These are phyloP conservation scores for Scotopteryx bipunctaria DNA, from an alignment of 2,888 invertebrate species.

Conservation along the genomic window DNA sequence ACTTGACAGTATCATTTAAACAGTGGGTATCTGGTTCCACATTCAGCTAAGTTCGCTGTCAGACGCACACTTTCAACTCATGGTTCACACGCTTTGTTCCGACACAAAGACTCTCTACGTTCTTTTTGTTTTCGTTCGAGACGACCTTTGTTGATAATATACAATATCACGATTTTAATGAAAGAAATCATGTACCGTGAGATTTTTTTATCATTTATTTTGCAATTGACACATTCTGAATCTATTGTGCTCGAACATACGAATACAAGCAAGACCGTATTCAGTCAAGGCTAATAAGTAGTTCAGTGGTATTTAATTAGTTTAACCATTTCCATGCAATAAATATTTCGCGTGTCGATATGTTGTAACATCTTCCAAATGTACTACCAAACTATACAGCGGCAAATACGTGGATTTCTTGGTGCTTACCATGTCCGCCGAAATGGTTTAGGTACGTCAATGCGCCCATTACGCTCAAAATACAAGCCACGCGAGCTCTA, in stretches of 20 bases:
- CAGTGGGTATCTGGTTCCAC: constrained; percentile 40
- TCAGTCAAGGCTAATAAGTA: constrained; percentile 40
- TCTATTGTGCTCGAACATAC: constrained; percentile 42
- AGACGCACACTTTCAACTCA: constrained; percentile 77
- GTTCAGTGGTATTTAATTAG: constrained; percentile 25
- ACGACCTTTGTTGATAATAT: constrained; percentile 82
- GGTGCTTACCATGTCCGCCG: constrained; percentile 65
- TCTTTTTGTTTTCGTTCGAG: constrained; percentile 80
- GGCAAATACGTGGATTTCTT: constrained; percentile 59
- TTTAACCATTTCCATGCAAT: constrained; percentile 35
- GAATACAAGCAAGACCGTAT: constrained; percentile 26
- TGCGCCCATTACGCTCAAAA: constrained; percentile 71
- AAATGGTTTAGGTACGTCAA: constrained; percentile 71
- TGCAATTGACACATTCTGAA: constrained; percentile 64
- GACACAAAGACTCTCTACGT: constrained; percentile 78
- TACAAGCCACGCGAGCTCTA: constrained; percentile 65
- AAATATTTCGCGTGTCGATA: constrained; percentile 37
- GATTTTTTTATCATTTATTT: constrained; percentile 74
- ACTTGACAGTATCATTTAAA: constrained; percentile 49
- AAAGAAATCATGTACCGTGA: constrained; percentile 78
- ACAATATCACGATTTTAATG: constrained; percentile 76
- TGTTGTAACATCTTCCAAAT: constrained; percentile 50
- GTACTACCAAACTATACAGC: constrained; percentile 51
- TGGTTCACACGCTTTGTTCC: constrained; percentile 77
- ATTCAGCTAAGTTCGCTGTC: constrained; percentile 50